phyloP scores from a whole-genome alignment of 1,140 invertebrate genomes.

The Drosophila kurseongensis region DNA sequence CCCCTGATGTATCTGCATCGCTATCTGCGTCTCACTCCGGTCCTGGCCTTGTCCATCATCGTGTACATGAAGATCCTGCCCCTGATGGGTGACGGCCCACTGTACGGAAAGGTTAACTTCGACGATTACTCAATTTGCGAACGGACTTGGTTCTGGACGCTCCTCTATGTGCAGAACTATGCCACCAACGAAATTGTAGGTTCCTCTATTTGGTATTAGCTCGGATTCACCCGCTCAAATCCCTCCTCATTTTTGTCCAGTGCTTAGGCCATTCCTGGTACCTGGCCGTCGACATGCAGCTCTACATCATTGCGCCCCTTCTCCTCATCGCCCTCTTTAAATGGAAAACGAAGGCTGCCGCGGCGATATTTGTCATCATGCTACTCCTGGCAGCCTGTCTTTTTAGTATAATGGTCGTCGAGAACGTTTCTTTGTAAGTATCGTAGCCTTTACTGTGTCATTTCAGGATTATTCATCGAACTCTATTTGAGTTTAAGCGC shows the following conservation, averaged over 20 bases:
- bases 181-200: slow-evolving; percentile 43
- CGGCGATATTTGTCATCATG: slow-evolving; percentile 34
- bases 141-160: slow-evolving; percentile 50
- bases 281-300: slow-evolving; percentile 93
- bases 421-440: slow-evolving; percentile 46
- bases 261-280: slow-evolving; percentile 96
- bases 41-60: slow-evolving; percentile 55
- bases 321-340: slow-evolving; percentile 89
- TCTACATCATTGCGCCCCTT: slow-evolving; percentile 91
- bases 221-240: neutral
- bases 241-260: slow-evolving; percentile 84
- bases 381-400: slow-evolving; percentile 45
- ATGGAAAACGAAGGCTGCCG: slow-evolving; percentile 84
- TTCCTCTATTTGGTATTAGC: neutral
- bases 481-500: no score
- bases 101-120: slow-evolving; percentile 59
- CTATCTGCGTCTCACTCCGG: slow-evolving; percentile 68
- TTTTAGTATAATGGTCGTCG: slow-evolving; percentile 55
- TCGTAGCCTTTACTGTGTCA: neutral
- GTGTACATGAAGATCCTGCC: slow-evolving; percentile 55
- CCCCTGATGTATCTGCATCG: slow-evolving; percentile 76
- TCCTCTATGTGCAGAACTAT: slow-evolving; percentile 69
- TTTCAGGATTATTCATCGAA: no score
- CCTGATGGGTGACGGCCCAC: slow-evolving; percentile 51
- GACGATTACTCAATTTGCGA: slow-evolving; percentile 38